Evolutionary conservation across 2,888 invertebrate species (phyloP), one percentile per base, ranked within the genome.

Genomic region (Idaea dimidiata): DNA sequence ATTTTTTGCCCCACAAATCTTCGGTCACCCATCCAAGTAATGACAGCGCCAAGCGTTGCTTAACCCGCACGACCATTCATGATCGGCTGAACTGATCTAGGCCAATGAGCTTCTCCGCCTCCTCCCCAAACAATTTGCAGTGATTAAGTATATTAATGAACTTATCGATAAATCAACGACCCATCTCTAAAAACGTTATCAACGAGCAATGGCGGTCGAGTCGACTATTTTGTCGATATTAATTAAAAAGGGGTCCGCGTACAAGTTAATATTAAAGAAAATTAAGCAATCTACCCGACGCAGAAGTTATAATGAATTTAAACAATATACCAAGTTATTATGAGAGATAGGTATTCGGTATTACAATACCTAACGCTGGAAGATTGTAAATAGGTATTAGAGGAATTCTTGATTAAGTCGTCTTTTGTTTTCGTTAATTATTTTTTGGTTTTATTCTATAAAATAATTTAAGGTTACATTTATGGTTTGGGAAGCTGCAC

Each of bases 181-280:
- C 68, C 89, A 82, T 78, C 89, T 71, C 89, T 87, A 86, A 61
- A 72, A 68, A 72, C 70, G 79, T 89, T 87, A 90, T 90, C 89
- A 80, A 76, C 72, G 76, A 73, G 73, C 78, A 77, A 80, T 82
- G 78, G 81, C 84, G 85, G 86, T 84, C 81, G 81, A 78, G 81
- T 82, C 80, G 87, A 87, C 90, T 91, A 91, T 89, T 92, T 91
- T 91, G 91, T 91, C 89, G 89, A 91, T 91, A 91, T 92, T 92
- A 92, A 92, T 92, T 92, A 91, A 92, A 91, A 91, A 89, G 90
- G 89, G 87, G 87, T 83, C 87, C 79, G 81, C 59, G 64, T 86
- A 91, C 91, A 91, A 92, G 88, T 91, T 91, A 88, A 91, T 92
- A 91, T 91, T 91, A 89, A 92, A 90, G 89, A 91, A 91, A 91